Conservation (phyloP, 2,113 vertebrate species). For the Seriola rivoliana region DNA sequence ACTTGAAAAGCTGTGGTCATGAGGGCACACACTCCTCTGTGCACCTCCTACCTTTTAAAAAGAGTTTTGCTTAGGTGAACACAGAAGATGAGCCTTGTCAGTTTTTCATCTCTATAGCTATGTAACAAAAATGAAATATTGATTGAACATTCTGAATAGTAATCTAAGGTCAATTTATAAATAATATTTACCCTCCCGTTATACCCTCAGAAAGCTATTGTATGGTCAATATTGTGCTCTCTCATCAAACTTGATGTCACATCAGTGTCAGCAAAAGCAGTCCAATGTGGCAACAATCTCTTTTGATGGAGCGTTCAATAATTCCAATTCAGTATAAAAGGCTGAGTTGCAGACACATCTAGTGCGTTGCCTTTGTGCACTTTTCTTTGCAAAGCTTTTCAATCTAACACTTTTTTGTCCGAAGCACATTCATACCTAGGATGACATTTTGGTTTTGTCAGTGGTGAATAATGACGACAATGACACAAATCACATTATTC, state of each 20-base stretch:
- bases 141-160: conserved; percentile 15
- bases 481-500: not conserved
- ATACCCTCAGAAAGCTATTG: not conserved
- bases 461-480: not conserved
- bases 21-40: not conserved
- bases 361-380: not conserved
- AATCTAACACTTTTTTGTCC: not conserved
- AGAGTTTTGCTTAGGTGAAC: not conserved
- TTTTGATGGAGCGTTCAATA: conserved; percentile 19
- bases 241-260: conserved; percentile 29
- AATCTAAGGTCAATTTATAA: conserved; percentile 13
- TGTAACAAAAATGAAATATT: not conserved
- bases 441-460: not conserved
- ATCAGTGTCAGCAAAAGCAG: conserved; percentile 34
- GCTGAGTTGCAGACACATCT: not conserved
- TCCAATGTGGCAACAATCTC: conserved; percentile 24
- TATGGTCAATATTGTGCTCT: conserved; percentile 8
- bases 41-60: not conserved
- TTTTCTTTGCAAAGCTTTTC: conserved; percentile 28
- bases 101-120: conserved; percentile 8
- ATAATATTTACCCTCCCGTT: conserved; percentile 5
- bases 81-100: not conserved
- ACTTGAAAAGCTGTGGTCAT: conserved; percentile 17
- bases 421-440: not conserved
- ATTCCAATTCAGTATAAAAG: conserved; percentile 24